Base-by-base conservation (phyloP, 2,113 vertebrate genomes). In the Pterocles gutturalis region DNA sequence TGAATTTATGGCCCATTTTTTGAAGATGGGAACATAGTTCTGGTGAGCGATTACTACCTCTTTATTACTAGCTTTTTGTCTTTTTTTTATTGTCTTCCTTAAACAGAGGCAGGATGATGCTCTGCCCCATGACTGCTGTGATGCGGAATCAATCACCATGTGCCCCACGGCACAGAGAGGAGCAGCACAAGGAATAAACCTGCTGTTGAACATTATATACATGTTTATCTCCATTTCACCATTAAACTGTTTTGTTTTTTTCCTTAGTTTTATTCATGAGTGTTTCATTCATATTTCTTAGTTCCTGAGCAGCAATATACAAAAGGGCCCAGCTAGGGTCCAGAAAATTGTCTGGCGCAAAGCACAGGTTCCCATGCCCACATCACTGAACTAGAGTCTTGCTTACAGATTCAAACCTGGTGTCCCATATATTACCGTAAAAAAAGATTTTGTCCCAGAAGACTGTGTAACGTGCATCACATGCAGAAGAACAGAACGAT, bases 401-500 rank as follows among this genome's bases (percentile, higher is more conserved):
- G 51, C 43, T 82, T 48, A 79, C 29, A 78, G 60, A 84, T 33
- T 69, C 20, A 53, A 34, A 33, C 11, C 53, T 31, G 4, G 9
- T 36, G 19, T 41, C 75, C 41, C 34, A 43, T 28, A 13, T 28
- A 19, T 15, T 55, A n/a, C 72, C 2, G 5, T 21, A 41, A 65
- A 22, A 36, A 22, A 45, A n/a, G 7, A 3, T 7, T 70, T 24
- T 25, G n/a, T n/a, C 55, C 43, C 64, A 49, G 16, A 66, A 31
- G 8, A 36, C 45, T 7, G 10, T 1, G 0, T 20, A 62, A 53
- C 0, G 0, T 11, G 14, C 16, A 45, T 25, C 43, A 54, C 2
- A 1, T 13, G 31, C 43, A 58, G n/a, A 33, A 54, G 7, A 81
- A 55, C 1, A 4, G 3, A 87, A 48, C 0, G 0, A 53, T 0